Conservation (phyloP, 2,113 vertebrate species). For the Daboia siamensis region DNA sequence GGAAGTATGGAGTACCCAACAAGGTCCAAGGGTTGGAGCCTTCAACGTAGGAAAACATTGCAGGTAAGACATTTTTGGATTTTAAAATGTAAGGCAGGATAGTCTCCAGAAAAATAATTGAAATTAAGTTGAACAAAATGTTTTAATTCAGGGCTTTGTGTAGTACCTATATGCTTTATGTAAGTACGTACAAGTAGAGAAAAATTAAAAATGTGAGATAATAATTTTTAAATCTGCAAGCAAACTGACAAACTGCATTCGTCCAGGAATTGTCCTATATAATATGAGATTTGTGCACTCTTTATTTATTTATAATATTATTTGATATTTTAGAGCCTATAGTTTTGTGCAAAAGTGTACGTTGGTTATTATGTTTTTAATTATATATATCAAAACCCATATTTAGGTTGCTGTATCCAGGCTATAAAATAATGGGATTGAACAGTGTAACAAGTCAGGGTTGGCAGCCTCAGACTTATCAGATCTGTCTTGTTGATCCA, state of each 20-base stretch:
- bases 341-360: background rate
- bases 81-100: background rate
- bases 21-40: constrained; percentile 91
- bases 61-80: constrained; percentile 70
- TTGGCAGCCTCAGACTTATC: constrained; percentile 94
- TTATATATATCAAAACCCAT: background rate
- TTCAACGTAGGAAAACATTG: constrained; percentile 97
- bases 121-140: background rate
- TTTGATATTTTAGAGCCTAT: background rate
- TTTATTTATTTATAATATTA: background rate
- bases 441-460: constrained; percentile 97
- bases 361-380: background rate
- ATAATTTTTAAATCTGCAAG: background rate
- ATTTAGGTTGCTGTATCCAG: constrained; percentile 87
- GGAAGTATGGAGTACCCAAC: constrained; percentile 95
- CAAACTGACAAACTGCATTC: background rate
- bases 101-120: background rate
- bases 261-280: background rate
- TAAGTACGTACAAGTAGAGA: background rate
- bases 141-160: background rate
- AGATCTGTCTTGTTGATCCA: constrained; percentile 93
- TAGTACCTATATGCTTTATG: background rate
- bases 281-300: background rate
- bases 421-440: constrained; percentile 96
- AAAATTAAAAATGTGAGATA: background rate